Percentiles rank a stretch among this genome's conserved stretches.
These are phyloP conservation scores for Jacana jacana DNA, from an alignment of 2,113 vertebrate species.

Conservation along the genomic window DNA sequence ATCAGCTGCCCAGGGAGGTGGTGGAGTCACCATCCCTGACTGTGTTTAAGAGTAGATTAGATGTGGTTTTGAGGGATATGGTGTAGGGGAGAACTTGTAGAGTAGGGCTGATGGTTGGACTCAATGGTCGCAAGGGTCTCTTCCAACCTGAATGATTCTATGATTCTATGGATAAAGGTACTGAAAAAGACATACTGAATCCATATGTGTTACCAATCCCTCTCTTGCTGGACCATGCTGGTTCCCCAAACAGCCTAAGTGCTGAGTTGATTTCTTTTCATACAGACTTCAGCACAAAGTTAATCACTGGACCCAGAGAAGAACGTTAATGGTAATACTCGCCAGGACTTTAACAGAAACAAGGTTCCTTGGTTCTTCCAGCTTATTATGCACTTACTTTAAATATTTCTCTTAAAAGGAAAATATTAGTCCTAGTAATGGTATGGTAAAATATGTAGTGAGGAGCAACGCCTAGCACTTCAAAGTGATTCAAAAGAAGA, in stretches of 20 bases:
- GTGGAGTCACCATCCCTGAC: no score
- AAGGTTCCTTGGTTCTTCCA: not conserved
- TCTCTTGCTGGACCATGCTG: not conserved
- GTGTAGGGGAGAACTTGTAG: no score
- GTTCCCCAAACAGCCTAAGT: not conserved
- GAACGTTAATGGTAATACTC: not conserved
- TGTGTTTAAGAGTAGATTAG: no score
- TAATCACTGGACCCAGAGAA: not conserved
- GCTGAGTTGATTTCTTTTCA: not conserved
- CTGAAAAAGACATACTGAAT: not conserved
- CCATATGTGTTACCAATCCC: not conserved
- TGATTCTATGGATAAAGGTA: not conserved
- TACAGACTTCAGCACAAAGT: not conserved
- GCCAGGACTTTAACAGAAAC: not conserved
- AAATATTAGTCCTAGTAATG: not conserved
- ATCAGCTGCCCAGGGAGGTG: no score
- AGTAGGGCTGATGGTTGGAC: no score
- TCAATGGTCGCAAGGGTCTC: no score
- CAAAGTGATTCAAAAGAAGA: not conserved
- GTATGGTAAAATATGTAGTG: not conserved
- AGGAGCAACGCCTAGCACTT: not conserved
- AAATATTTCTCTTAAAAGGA: not conserved
- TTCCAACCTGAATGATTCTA: no score
- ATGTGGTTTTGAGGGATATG: no score
- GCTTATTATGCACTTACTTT: not conserved